phyloP scores from a whole-genome alignment of 2,113 vertebrate genomes.

The Odontesthes bonariensis region DNA sequence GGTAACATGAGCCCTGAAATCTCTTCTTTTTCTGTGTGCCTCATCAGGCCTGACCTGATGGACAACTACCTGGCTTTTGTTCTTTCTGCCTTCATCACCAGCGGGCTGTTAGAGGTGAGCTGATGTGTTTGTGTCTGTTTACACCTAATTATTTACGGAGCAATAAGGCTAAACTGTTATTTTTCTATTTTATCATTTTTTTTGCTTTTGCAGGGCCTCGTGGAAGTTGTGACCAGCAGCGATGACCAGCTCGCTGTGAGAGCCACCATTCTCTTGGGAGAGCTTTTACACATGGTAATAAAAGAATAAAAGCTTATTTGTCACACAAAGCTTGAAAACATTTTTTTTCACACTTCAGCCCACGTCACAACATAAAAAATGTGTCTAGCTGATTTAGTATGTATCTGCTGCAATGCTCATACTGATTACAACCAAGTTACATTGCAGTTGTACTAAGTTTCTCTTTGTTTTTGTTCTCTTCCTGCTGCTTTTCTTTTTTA shows the following conservation, averaged over 20 bases:
- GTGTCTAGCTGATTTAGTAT: not conserved
- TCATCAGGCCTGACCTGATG: conserved; percentile 94
- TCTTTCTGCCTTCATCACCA: conserved; percentile 94
- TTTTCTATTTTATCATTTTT: not conserved
- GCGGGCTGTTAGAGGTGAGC: conserved; percentile 93
- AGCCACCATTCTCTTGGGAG: conserved; percentile 96
- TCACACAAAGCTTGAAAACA: not conserved
- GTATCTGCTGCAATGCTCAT: not conserved
- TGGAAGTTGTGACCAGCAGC: conserved; percentile 97
- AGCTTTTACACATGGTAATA: conserved; percentile 98
- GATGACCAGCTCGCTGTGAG: conserved; percentile 93
- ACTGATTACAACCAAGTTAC: not conserved
- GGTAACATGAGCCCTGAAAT: not conserved
- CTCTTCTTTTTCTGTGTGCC: conserved; percentile 3
- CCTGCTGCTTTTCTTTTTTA: conserved; percentile 57
- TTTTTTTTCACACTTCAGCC: not conserved
- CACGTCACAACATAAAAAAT: not conserved
- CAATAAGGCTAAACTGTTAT: not conserved
- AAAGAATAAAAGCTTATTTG: not conserved
- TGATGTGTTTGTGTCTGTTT: not conserved
- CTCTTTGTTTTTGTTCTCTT: conserved; percentile 3
- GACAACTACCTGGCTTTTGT: conserved; percentile 98
- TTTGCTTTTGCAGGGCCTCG: conserved; percentile 86
- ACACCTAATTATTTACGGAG: not conserved
- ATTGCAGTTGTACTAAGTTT: not conserved